Percentiles rank a stretch among this genome's conserved stretches.
phyloP scores from a whole-genome alignment of 2,113 vertebrate species.

The Xerus inauris region DNA sequence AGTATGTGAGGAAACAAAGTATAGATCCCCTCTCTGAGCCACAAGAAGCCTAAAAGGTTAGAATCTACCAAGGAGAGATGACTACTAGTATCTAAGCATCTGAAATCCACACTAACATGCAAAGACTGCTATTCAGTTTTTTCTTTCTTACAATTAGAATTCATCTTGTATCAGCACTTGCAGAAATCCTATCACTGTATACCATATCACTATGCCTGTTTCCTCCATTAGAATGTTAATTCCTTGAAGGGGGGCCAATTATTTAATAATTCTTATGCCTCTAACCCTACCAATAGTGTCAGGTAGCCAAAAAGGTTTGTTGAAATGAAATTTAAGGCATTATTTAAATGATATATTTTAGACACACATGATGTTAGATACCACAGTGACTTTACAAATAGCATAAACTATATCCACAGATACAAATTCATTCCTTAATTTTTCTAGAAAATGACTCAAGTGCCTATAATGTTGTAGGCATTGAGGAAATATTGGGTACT shows the following conservation, averaged over 20 bases:
- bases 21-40: neutral
- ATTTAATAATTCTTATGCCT: neutral
- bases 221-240: neutral
- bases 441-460: neutral
- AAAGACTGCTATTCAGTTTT: neutral
- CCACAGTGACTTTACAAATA: neutral
- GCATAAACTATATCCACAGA: neutral
- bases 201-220: neutral
- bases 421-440: slow-evolving; percentile 1
- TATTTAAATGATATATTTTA: neutral
- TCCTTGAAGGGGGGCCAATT: neutral
- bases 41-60: neutral
- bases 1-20: neutral
- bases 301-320: neutral
- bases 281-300: neutral
- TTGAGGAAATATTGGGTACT: neutral
- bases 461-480: neutral
- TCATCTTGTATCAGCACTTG: neutral
- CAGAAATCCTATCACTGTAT: neutral
- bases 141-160: slow-evolving; percentile 46
- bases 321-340: neutral
- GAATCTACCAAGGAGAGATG: neutral
- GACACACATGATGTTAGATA: neutral
- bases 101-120: neutral
- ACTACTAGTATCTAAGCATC: neutral